These are phyloP conservation scores for Heliconius erato DNA, from an alignment of 2,888 invertebrate species.

Conservation along the genomic window DNA sequence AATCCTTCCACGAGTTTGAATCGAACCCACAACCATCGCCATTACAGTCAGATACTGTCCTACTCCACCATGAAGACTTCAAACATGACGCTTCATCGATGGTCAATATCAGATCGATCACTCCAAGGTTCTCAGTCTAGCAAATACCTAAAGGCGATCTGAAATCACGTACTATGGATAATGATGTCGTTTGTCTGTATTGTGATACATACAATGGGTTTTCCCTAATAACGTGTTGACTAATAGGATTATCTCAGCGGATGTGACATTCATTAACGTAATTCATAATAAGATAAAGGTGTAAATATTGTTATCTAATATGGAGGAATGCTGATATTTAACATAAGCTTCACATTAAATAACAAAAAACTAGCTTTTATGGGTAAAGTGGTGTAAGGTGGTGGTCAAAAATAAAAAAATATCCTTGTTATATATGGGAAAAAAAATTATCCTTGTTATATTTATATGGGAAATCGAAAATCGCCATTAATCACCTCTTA, in stretches of 20 bases:
- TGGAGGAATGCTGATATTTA: too few species aligned
- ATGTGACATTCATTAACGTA: constrained; percentile 10
- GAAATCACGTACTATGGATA: constrained; percentile 6
- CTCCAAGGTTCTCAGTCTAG: background rate
- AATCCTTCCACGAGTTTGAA: background rate
- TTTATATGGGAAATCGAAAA: too few species aligned
- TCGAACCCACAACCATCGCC: background rate
- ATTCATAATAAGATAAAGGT: constrained; percentile 3
- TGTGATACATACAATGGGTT: constrained; percentile 9
- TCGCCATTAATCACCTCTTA: too few species aligned
- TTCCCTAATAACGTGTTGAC: constrained; percentile 7
- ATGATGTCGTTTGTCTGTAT: constrained; percentile 21
- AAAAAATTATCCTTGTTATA: too few species aligned
- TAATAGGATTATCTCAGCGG: constrained; percentile 17
- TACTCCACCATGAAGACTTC: background rate
- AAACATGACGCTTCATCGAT: background rate
- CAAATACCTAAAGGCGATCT: background rate
- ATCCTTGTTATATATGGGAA: too few species aligned
- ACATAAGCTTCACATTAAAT: too few species aligned
- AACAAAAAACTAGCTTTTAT: too few species aligned
- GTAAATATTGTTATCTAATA: too few species aligned
- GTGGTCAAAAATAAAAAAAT: too few species aligned
- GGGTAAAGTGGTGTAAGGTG: too few species aligned
- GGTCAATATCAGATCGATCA: background rate
- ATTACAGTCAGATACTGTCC: background rate